Base-by-base conservation (phyloP, 2,113 vertebrate species). In the Oncorhynchus clarkii region DNA sequence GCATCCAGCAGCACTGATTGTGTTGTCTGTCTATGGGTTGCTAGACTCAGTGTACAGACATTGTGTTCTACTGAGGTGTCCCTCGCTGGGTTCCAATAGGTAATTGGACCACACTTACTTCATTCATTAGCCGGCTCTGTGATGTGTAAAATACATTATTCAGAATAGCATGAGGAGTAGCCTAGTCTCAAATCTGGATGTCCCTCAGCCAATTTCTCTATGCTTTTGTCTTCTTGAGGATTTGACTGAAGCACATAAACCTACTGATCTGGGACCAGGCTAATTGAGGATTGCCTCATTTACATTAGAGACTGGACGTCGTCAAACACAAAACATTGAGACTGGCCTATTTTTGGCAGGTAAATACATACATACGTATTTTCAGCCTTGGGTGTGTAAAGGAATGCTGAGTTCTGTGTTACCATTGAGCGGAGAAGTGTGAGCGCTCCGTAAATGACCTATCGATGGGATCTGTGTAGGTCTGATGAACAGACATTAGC, bases 361-460 rank as follows among this genome's bases (percentile, higher is more conserved):
- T 54, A 29, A 72, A 64, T 48, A 70, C 57, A 77, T 22, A 49
- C 54, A 34, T 11, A 66, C 76, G 31, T 12, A 62, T 24, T 75
- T 70, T 34, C 31, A 75, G 70, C 78, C 71, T 60, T 78, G 54
- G 48, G 24, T 54, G 57, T 66, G 27, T 34, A 54, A 73, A 9
- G 20, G 22, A 68, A 65, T 82, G 78, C 82, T 70, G 74, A 75
- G 65, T 81, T 86, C 73, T 73, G 66, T 8, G 84, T 91, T 89
- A 66, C 87, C 85, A 88, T 90, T 84, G 75, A 76, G 73, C 31
- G 67, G 73, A 67, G 77, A 34, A 75, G 82, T 79, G 49, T 74
- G 69, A 34, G 34, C 1, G 7, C 7, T 2, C 34, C 34, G 7
- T 39, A 8, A 39, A 75, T 72, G 86, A 78, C 80, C 67, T 68